These are phyloP conservation scores for Ctenosaura bakeri DNA, from an alignment of 2,797 vertebrate species.

Conservation along the genomic window DNA sequence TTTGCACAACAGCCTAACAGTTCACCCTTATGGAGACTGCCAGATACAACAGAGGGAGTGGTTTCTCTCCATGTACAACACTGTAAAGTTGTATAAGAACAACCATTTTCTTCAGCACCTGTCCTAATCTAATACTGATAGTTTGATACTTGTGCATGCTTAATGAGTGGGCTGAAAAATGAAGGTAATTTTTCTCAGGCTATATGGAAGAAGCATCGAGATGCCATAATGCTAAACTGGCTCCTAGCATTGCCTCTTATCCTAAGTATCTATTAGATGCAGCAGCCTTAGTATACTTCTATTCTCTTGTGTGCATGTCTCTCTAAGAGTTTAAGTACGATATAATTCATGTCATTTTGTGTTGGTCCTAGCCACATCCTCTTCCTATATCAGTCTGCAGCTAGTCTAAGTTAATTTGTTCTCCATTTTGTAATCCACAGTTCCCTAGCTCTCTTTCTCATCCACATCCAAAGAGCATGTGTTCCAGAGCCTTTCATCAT, in stretches of 20 bases:
- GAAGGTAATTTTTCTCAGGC: not conserved
- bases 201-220: not conserved
- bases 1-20: conserved; percentile 12
- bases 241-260: not conserved
- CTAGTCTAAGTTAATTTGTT: too few species aligned
- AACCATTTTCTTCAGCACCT: not conserved
- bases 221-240: not conserved
- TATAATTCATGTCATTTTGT: too few species aligned
- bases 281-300: too few species aligned
- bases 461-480: too few species aligned
- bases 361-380: too few species aligned
- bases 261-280: not conserved
- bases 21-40: not conserved
- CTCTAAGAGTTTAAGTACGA: too few species aligned
- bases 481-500: too few species aligned
- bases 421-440: too few species aligned
- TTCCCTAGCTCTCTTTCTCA: too few species aligned
- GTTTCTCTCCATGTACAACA: not conserved
- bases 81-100: not conserved
- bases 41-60: conserved; percentile 16
- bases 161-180: not conserved
- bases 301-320: too few species aligned
- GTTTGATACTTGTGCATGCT: not conserved
- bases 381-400: too few species aligned
- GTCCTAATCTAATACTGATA: not conserved